These are phyloP conservation scores for Leucoptera coffeella DNA, from an alignment of 2,888 invertebrate genomes.

Conservation along the genomic window DNA sequence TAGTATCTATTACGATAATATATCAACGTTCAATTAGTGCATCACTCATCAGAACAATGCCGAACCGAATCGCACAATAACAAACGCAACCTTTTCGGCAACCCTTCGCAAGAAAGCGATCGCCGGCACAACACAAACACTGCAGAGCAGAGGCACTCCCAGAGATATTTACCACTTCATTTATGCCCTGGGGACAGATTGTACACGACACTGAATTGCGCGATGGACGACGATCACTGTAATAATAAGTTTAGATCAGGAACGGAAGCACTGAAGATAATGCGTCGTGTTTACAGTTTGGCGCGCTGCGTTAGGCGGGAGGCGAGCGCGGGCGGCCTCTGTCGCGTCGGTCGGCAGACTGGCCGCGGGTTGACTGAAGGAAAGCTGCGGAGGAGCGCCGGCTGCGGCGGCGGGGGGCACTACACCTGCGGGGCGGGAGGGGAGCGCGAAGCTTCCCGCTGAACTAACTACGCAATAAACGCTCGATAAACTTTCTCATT, in stretches of 20 bases:
- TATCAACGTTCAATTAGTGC: no score
- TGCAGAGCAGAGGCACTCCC: no score
- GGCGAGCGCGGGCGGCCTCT: slow-evolving; percentile 10
- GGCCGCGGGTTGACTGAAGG: slow-evolving; percentile 35
- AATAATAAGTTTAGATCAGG: slow-evolving; percentile 16
- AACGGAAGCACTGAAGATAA: slow-evolving; percentile 35
- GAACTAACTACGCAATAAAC: slow-evolving; percentile 50
- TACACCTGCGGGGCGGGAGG: slow-evolving; percentile 35
- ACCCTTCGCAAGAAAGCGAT: no score
- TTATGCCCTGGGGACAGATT: no score
- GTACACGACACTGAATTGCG: no score
- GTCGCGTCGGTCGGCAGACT: slow-evolving; percentile 20
- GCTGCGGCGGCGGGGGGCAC: slow-evolving; percentile 14
- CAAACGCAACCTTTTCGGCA: no score
- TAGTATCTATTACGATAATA: no score
- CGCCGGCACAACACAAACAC: no score
- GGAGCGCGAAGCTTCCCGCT: slow-evolving; percentile 41
- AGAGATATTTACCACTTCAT: no score
- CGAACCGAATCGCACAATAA: no score
- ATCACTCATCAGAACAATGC: no score
- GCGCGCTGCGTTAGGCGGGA: slow-evolving; percentile 32
- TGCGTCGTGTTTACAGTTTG: slow-evolving; percentile 48
- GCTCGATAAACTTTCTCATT: slow-evolving; percentile 54
- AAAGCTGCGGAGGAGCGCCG: slow-evolving; percentile 11
- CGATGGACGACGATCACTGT: no score